Evolutionary conservation across 2,888 invertebrate species (phyloP), one percentile per base, ranked within the genome.

Genomic region (Masnerella sp.): DNA sequence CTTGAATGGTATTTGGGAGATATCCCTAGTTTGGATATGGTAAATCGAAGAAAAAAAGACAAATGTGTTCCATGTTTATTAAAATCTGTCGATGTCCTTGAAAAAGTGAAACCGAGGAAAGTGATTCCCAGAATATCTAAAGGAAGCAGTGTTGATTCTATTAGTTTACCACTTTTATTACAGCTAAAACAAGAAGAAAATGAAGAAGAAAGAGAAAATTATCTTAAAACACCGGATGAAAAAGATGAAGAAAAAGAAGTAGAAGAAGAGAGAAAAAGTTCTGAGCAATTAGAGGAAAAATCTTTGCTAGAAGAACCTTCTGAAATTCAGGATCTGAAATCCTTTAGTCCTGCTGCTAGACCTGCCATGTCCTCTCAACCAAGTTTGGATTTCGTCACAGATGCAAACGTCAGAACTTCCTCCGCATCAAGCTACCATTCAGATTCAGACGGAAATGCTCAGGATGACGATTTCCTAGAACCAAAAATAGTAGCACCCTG

Each of bases 41-140:
- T 79, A 40, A 78, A 79, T 0, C 78, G 87, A 62, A 79, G 68
- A 25, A 81, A 78, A 12, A 47, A 68, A 2, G 86, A 87, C 54
- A 84, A 80, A 59, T 87, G 87, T 64, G 69, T 85, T 5, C 77
- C 84, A 8, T 87, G 87, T 62, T 77, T 87, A 70, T 74, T 80
- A 56, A 81, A 80, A 61, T 74, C 83, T 9, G 67, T 77, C 0
- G 38, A 72, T 15, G 18, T 17, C 4, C 22, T 54, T 2, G 8
- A 32, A 0, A 54, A 38, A 52, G 11, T 5, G 34, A 11, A n/a
- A 34, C 34, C 34, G 1, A 34, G 11, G 11, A 1, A 11, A n/a
- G 1, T 11, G 2, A 9, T 34, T 1, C 5, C 9, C 11, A 7
- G 7, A n/a, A 49, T 28, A 3, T 42, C 45, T 2, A 67, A 30